A percentile compares a stretch with the other conserved stretches of the same genome.
Conservation (phyloP, 2,113 vertebrate genomes). For the Centropristis striata region DNA sequence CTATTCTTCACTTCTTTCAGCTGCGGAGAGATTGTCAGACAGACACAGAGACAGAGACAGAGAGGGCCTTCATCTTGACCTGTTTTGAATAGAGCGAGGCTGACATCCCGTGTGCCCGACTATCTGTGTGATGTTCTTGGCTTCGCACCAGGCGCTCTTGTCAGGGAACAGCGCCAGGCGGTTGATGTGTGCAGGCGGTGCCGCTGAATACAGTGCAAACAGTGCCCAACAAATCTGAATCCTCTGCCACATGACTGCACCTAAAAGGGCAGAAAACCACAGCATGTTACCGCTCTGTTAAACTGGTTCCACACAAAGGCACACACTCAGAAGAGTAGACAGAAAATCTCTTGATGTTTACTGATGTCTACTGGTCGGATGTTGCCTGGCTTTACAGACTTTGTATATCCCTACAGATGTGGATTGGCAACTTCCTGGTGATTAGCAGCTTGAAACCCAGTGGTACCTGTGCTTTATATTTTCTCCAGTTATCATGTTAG, state of each 20-base stretch:
- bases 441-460: slow-evolving; percentile 26
- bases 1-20: slow-evolving; percentile 15
- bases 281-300: slow-evolving; percentile 48
- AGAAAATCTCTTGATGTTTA: slow-evolving; percentile 18
- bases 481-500: neutral
- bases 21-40: slow-evolving; percentile 26
- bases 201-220: slow-evolving; percentile 88
- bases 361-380: slow-evolving; percentile 3
- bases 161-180: slow-evolving; percentile 97
- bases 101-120: slow-evolving; percentile 98
- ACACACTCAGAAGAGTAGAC: neutral
- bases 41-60: slow-evolving; percentile 44
- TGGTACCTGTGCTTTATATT: neutral
- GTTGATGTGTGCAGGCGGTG: slow-evolving; percentile 95
- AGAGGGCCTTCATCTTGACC: slow-evolving; percentile 85
- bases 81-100: slow-evolving; percentile 98
- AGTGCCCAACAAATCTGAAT: slow-evolving; percentile 85
- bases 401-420: slow-evolving; percentile 22
- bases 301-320: slow-evolving; percentile 17
- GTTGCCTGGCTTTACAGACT: slow-evolving; percentile 1
- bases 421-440: slow-evolving; percentile 39
- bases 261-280: slow-evolving; percentile 75
- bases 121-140: slow-evolving; percentile 99
- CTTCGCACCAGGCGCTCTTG: slow-evolving; percentile 99
- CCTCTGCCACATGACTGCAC: slow-evolving; percentile 86